These are phyloP conservation scores for Parasteatoda tepidariorum DNA, from an alignment of 1,140 invertebrate genomes.

Conservation along the genomic window DNA sequence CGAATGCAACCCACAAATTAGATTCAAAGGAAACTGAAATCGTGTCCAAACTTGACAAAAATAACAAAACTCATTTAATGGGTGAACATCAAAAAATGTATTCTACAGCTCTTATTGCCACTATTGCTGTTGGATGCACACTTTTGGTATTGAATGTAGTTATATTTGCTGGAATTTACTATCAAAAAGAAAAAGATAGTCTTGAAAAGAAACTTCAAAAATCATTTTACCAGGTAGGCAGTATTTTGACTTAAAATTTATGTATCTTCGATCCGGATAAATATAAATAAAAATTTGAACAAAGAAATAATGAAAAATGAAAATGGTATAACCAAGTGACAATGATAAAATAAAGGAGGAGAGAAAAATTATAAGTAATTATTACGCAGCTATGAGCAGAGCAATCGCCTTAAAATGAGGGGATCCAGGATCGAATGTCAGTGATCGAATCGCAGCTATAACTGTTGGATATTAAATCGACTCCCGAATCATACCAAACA, in stretches of 20 bases:
- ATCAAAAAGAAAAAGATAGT: slow-evolving; percentile 88
- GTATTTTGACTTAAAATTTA: not conserved
- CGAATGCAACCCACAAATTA: not conserved
- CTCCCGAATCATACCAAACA: too few species aligned
- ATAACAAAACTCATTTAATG: slow-evolving; percentile 76
- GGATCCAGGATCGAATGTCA: too few species aligned
- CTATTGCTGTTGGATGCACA: slow-evolving; percentile 92
- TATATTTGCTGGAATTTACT: slow-evolving; percentile 95
- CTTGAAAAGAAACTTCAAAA: slow-evolving; percentile 80
- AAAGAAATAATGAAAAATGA: not conserved
- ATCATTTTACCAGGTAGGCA: slow-evolving; percentile 72
- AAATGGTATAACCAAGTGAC: too few species aligned
- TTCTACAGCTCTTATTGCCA: slow-evolving; percentile 88
- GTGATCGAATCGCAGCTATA: too few species aligned
- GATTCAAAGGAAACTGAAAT: slow-evolving; percentile 13
- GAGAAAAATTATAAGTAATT: too few species aligned
- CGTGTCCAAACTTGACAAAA: slow-evolving; percentile 64
- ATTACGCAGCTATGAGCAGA: too few species aligned
- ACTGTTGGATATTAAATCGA: too few species aligned
- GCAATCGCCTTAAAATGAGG: too few species aligned
- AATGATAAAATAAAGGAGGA: too few species aligned
- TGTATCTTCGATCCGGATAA: not conserved
- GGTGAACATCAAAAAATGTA: slow-evolving; percentile 74
- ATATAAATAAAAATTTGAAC: not conserved
- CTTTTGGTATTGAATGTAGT: slow-evolving; percentile 91